Evolutionary conservation across 1,140 invertebrate species (phyloP).

Genomic region (Sarcophaga peregrina): DNA sequence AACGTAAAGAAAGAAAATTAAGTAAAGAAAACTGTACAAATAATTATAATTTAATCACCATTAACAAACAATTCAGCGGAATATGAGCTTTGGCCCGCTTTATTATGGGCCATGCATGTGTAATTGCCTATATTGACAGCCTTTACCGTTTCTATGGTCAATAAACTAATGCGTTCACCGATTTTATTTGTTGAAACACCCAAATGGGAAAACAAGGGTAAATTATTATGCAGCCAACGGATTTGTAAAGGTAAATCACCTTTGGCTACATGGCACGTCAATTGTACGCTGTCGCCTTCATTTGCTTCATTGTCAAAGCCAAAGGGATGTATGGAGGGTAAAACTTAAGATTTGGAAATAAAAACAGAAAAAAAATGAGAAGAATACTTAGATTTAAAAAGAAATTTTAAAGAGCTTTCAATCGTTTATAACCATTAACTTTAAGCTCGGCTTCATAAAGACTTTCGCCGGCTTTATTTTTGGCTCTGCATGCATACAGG

Average conservation of each 20-base stretch:
- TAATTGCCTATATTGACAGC: slow-evolving; percentile 75
- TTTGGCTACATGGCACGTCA: slow-evolving; percentile 76
- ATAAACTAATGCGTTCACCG: slow-evolving; percentile 53
- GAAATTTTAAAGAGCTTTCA: slow-evolving; percentile 54
- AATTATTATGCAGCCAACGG: slow-evolving; percentile 72
- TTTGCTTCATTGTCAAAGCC: slow-evolving; percentile 73
- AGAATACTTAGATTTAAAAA: slow-evolving; percentile 43
- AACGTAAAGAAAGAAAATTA: slow-evolving; percentile 39
- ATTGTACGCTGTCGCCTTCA: slow-evolving; percentile 76
- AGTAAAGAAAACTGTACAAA: slow-evolving; percentile 38
- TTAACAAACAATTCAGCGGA: slow-evolving; percentile 72
- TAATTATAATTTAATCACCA: slow-evolving; percentile 59
- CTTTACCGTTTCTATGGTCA: slow-evolving; percentile 67
- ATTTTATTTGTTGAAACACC: slow-evolving; percentile 58
- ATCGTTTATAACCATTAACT: slow-evolving; percentile 62
- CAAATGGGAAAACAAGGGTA: slow-evolving; percentile 63
- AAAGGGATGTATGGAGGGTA: slow-evolving; percentile 75
- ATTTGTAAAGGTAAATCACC: slow-evolving; percentile 77
- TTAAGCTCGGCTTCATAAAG: slow-evolving; percentile 59
- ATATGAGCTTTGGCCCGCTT: slow-evolving; percentile 71
- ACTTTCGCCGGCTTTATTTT: slow-evolving; percentile 76
- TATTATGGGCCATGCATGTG: slow-evolving; percentile 73
- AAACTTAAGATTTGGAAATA: slow-evolving; percentile 38
- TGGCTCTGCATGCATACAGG: slow-evolving; percentile 82
- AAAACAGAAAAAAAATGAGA: slow-evolving; percentile 42